phyloP scores from a whole-genome alignment of 2,113 vertebrate genomes.

The Ptyas mucosa region DNA sequence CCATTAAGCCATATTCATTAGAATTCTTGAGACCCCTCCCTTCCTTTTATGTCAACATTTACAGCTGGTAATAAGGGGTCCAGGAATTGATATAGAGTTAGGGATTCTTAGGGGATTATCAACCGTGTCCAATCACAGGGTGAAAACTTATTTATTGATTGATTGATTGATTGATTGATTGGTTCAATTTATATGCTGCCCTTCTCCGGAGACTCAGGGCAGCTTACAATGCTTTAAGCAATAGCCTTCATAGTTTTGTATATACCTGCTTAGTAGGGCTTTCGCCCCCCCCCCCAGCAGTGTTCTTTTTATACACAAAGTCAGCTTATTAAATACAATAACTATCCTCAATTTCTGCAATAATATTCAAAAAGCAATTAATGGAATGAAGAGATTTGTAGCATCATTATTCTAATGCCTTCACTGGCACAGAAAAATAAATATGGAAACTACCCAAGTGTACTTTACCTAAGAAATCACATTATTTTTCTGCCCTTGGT shows the following conservation, averaged over 20 bases:
- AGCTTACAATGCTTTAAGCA: too few species aligned
- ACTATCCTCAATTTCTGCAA: neutral
- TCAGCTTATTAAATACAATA: neutral
- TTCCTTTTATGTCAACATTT: neutral
- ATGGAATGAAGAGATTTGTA: neutral
- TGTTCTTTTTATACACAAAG: too few species aligned
- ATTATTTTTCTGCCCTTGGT: too few species aligned
- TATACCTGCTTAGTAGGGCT: too few species aligned
- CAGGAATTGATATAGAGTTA: neutral
- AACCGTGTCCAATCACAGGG: neutral
- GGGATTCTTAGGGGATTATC: neutral
- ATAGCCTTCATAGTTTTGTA: too few species aligned
- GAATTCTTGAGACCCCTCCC: too few species aligned
- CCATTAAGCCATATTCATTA: neutral
- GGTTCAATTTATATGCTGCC: too few species aligned
- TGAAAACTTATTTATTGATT: too few species aligned
- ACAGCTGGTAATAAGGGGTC: neutral
- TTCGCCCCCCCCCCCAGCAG: too few species aligned
- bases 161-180: too few species aligned
- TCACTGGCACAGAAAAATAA: neutral
- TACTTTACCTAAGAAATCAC: neutral
- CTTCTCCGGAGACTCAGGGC: too few species aligned
- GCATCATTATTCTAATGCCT: neutral
- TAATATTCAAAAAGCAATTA: neutral
- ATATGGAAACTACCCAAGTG: neutral